phyloP scores from a whole-genome alignment of 2,797 vertebrate species.

The Cephalopachus bancanus region DNA sequence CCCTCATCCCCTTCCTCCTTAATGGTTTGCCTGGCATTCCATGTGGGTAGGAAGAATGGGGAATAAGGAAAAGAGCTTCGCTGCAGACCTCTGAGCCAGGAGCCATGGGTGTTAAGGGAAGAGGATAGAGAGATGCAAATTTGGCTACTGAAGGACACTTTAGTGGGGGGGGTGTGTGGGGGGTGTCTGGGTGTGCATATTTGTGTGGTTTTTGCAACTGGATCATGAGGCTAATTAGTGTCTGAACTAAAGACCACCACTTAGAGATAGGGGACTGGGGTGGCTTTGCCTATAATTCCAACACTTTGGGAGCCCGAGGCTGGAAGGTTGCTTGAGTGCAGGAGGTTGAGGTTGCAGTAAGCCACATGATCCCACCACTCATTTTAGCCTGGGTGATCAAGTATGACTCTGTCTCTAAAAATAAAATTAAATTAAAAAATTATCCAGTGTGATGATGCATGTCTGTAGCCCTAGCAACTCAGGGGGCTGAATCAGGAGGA shows the following conservation, averaged over 20 bases:
- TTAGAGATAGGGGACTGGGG: not conserved
- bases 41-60: not conserved
- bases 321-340: too few species aligned
- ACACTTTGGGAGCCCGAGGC: too few species aligned
- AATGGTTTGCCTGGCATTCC: not conserved
- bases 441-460: too few species aligned
- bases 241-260: not conserved
- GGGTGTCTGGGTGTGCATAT: not conserved
- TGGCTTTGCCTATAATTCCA: not conserved
- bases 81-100: constrained; percentile 34
- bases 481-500: too few species aligned
- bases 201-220: not conserved
- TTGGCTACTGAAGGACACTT: not conserved
- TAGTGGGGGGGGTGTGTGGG: too few species aligned
- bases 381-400: too few species aligned
- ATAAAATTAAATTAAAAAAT: too few species aligned
- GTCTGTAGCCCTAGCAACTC: too few species aligned
- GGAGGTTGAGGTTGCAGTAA: too few species aligned
- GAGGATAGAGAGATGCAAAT: constrained; percentile 31
- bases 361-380: too few species aligned
- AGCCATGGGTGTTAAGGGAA: constrained; percentile 41
- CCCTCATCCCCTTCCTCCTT: not conserved
- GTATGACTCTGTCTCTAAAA: too few species aligned
- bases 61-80: not conserved
- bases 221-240: not conserved